These are phyloP conservation scores for Polyodon spathula DNA, from an alignment of 2,113 vertebrate species.

Conservation along the genomic window DNA sequence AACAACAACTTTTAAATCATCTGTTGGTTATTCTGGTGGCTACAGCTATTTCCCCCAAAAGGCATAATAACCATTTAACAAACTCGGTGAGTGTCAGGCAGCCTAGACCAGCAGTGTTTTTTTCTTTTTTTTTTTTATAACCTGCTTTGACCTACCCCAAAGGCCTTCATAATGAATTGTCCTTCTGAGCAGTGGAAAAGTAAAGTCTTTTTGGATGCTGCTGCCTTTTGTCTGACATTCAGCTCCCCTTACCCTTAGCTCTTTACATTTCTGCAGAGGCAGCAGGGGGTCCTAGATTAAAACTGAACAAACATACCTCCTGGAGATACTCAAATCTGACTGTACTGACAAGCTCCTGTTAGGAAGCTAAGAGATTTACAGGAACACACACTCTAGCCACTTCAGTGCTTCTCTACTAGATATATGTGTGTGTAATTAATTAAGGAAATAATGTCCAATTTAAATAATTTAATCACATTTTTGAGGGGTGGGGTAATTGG, in stretches of 20 bases:
- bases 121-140: constrained; percentile 31
- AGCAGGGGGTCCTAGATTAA: constrained; percentile 41
- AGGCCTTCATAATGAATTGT: constrained; percentile 81
- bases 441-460: too few relatives aligned
- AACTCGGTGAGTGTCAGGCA: constrained; percentile 22
- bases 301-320: constrained; percentile 17
- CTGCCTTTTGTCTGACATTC: constrained; percentile 71
- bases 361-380: too few relatives aligned
- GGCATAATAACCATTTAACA: too few relatives aligned
- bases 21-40: too few relatives aligned
- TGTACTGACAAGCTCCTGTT: neutral
- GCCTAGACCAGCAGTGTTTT: constrained; percentile 48
- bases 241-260: constrained; percentile 57
- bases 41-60: too few relatives aligned
- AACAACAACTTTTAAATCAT: too few relatives aligned
- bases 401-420: too few relatives aligned
- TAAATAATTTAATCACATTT: too few relatives aligned
- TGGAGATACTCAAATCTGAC: constrained; percentile 22
- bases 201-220: constrained; percentile 62
- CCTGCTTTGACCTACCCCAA: constrained; percentile 68
- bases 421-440: too few relatives aligned
- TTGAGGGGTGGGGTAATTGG: too few relatives aligned
- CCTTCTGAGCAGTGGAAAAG: constrained; percentile 69
- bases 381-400: too few relatives aligned
- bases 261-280: constrained; percentile 53